Conservation (phyloP, 2,888 invertebrate genomes). For the Selenia dentaria region DNA sequence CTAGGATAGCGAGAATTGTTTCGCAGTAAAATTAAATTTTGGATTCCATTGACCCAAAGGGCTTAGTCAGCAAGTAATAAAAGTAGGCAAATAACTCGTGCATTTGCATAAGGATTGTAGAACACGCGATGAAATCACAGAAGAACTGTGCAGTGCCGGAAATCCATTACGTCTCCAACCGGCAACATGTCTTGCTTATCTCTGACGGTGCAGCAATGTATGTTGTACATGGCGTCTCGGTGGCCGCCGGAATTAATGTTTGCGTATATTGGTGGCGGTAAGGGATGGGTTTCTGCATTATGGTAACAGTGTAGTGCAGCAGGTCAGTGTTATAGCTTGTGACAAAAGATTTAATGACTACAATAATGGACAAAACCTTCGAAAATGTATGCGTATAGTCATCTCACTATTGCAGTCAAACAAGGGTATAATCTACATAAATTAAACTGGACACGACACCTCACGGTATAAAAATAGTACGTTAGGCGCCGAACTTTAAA, state of each 20-base stretch:
- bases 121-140: slow-evolving; percentile 50
- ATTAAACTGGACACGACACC: too few species aligned
- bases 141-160: slow-evolving; percentile 48
- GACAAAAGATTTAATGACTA: background rate
- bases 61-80: slow-evolving; percentile 54
- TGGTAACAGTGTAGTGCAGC: background rate
- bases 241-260: slow-evolving; percentile 22
- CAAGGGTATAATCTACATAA: too few species aligned
- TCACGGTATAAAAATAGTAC: too few species aligned
- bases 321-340: slow-evolving; percentile 1
- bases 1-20: too few species aligned
- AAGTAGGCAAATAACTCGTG: slow-evolving; percentile 62
- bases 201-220: slow-evolving; percentile 55
- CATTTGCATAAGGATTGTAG: slow-evolving; percentile 60
- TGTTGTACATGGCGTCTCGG: slow-evolving; percentile 41
- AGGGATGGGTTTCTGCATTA: slow-evolving; percentile 23
- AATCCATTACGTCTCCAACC: slow-evolving; percentile 65
- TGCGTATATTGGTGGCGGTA: slow-evolving; percentile 27
- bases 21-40: too few species aligned
- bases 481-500: too few species aligned
- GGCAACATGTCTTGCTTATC: slow-evolving; percentile 53
- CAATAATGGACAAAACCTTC: too few species aligned
- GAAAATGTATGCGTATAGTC: too few species aligned
- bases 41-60: too few species aligned
- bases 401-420: too few species aligned